Base-by-base conservation (phyloP, 2,797 vertebrate genomes). In the Bovichtus diacanthus region DNA sequence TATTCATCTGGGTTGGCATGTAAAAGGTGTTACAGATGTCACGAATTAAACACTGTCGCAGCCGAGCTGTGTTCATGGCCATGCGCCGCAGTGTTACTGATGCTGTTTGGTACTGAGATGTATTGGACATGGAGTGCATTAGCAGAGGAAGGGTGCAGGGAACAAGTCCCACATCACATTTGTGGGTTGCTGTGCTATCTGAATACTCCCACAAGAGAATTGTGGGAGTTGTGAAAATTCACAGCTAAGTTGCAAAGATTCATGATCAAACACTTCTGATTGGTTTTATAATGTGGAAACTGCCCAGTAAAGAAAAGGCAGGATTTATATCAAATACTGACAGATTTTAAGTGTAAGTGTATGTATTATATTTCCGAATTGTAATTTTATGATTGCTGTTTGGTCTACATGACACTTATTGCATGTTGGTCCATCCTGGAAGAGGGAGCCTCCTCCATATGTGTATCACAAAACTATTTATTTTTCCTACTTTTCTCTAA, bases 151-250 rank as follows among this genome's bases (percentile, higher is more conserved):
- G 31, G 39, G 19, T 65, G 55, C 27, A 36, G 27, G 38, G 60
- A 77, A 63, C 31, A 59, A 61, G 50, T 71, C 54, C 58, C 80
- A 51, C 53, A 49, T 59, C 71, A 83, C 84, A 85, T 84, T 70
- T 82, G 65, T 65, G 66, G 39, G 61, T 47, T 62, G 56, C 69
- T 64, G 50, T 80, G 51, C 77, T 67, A 70, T 77, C 63, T 76
- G 53, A 69, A 62, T 66, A 68, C 31, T n/a, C n/a, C n/a, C 71
- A 69, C 31, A 43, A 69, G 78, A 69, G 64, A 47, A 76, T 29
- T 74, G 88, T 90, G 85, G 86, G 90, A 82, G 88, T 76, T 19
- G 82, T 90, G 87, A 91, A 90, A 83, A 85, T 88, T 90, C 81
- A 85, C 80, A 90, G 82, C 72, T 80, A 47, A 78, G 76, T 76